Base-by-base conservation (phyloP, 1,140 invertebrate genomes). In the Halictus rubicundus region DNA sequence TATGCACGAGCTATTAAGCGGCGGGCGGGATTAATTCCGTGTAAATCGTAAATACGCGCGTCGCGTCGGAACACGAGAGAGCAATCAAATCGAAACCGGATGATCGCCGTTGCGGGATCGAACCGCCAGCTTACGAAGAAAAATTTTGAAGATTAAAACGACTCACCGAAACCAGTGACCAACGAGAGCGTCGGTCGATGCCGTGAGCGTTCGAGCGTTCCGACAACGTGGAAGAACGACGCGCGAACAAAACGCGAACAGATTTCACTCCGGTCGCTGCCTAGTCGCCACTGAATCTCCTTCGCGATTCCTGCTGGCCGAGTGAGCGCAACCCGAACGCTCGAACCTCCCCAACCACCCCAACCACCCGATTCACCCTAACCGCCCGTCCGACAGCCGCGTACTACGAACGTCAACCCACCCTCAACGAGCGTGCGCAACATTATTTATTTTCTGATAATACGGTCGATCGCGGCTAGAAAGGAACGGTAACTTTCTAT, bases 341-440 rank as follows among this genome's bases (percentile, higher is more conserved):
- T 57, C 19, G 19, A n/a, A 32, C 60, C 14, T 0, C 59, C 23
- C 59, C 59, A 23, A 25, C 23, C 57, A 59, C 23, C 10, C 19
- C 54, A 57, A 32, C 60, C 14, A 6, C 60, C 25, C 60, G 9
- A 25, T 25, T n/a, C 23, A 59, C 23, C 10, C 57, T 12, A 25
- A 59, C 57, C 60, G 12, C 10, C 60, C 25, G 10, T 32, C 60
- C 60, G 25, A 25, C 60, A 23, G 25, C 12, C 25, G 25, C 25
- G 25, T 61, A 71, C 76, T 54, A 64, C 63, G 77, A 79, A 73
- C 63, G 64, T 74, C 77, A 74, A 66, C 69, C 63, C 57, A 14
- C 37, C 77, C 60, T 59, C 54, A 72, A 79, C 61, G 77, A 79
- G 77, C 70, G 61, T 72, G 77, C 77, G 77, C 77, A 72, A 61